Evolutionary conservation across 1,140 invertebrate genomes (phyloP), one percentile per base, ranked within the genome.

Genomic region (Lasioglossum albipes): DNA sequence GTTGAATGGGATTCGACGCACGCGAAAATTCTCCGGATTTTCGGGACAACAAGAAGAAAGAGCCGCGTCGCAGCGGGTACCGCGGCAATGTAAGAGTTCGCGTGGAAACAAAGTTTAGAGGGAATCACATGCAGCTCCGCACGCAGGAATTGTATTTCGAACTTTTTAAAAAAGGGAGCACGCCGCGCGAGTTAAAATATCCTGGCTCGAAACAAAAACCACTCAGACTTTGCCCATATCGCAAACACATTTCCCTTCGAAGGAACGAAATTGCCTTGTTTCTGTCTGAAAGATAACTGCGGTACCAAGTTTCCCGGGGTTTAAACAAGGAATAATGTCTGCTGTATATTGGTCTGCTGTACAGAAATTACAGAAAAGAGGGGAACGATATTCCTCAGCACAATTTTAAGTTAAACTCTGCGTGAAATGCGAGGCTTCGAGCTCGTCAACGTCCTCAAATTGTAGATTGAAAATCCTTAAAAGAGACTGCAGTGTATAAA

Each of bases 141-240:
- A n/a, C 57, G 57, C 57, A 59, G 20, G n/a, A 59, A 59, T 59
- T 59, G 57, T 59, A 59, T 59, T n/a, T n/a, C 57, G 57, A 59
- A 59, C 57, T 59, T 59, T 59, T 59, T n/a, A 59, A 59, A 59
- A 59, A 59, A 18, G 57, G 20, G 20, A 59, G n/a, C 57, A 59
- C 57, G 7, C 57, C 57, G n/a, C 57, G n/a, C 20, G 57, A 59
- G 57, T 59, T 59, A 59, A 59, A 59, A 59, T 59, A 59, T 59
- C 57, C 20, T 20, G 20, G 18, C 18, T 59, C 36, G 18, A 59
- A 59, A 59, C 57, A 9, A n/a, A 59, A 59, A 59, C 57, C 57
- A 59, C 57, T 59, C 57, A 59, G 57, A 59, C 57, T 59, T 59
- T 59, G 20, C 57, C 57, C 57, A 59, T 59, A 59, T 59, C 57